These are phyloP conservation scores for Zootoca vivipara DNA, from an alignment of 2,113 vertebrate species.

Conservation along the genomic window DNA sequence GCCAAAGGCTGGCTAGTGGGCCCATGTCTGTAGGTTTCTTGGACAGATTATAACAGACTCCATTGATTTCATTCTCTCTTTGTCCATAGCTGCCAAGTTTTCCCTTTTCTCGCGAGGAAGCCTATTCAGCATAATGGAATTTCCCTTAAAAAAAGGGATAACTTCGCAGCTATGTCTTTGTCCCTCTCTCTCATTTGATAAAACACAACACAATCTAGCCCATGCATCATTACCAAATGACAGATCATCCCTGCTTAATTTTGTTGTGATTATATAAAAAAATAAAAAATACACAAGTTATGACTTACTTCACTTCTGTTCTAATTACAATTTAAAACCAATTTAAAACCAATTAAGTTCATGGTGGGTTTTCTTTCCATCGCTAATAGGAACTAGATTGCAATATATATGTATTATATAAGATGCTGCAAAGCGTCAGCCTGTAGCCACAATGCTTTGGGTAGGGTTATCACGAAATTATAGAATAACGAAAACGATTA, in stretches of 20 bases:
- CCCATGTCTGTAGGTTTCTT: not conserved
- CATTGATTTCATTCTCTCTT: not conserved
- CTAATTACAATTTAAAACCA: conserved; percentile 76
- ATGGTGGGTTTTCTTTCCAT: conserved; percentile 50
- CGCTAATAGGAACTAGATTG: conserved; percentile 73
- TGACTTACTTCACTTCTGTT: conserved; percentile 60
- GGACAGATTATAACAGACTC: not conserved
- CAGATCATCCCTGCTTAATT: conserved; percentile 37
- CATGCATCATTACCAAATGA: conserved; percentile 18
- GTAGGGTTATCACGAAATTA: conserved; percentile 70
- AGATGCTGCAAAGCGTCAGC: conserved; percentile 66
- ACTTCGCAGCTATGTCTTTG: no score
- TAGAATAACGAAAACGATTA: conserved; percentile 66
- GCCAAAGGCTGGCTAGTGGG: not conserved
- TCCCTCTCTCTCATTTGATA: not conserved
- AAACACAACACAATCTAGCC: not conserved
- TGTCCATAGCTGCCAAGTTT: no score
- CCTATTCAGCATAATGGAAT: no score
- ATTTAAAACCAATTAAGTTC: conserved; percentile 74
- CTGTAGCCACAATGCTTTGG: conserved; percentile 68
- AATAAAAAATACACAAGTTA: conserved; percentile 65
- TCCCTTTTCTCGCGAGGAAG: no score
- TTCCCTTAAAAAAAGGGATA: no score
- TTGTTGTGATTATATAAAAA: conserved; percentile 33
- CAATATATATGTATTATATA: not conserved